Conservation (phyloP, 2,797 vertebrate species). For the Moxostoma hubbsi region DNA sequence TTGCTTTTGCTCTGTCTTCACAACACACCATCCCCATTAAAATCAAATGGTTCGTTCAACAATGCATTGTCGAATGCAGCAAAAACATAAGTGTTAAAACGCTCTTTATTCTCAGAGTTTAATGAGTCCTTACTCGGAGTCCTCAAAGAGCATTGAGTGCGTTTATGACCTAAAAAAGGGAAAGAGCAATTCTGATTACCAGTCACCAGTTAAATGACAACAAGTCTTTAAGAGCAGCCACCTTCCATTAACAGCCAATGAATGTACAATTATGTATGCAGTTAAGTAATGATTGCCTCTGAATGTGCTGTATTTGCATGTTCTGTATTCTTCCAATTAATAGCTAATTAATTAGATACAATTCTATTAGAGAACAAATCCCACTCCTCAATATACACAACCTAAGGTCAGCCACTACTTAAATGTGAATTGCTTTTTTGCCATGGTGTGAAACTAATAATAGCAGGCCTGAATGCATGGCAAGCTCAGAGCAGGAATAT, state of each 20-base stretch:
- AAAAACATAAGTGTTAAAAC: too few relatives aligned
- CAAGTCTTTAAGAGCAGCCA: slow-evolving; percentile 52
- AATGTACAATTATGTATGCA: slow-evolving; percentile 66
- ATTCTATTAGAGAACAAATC: slow-evolving; percentile 86
- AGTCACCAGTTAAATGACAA: slow-evolving; percentile 57
- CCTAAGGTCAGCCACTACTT: slow-evolving; percentile 74
- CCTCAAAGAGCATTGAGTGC: not conserved
- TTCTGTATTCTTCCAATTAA: slow-evolving; percentile 82
- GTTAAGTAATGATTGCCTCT: slow-evolving; percentile 72
- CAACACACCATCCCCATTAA: not conserved
- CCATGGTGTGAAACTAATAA: slow-evolving; percentile 58
- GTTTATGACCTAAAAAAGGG: slow-evolving; percentile 12
- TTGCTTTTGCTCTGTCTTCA: too few relatives aligned
- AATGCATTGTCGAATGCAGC: too few relatives aligned
- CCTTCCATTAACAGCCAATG: slow-evolving; percentile 66
- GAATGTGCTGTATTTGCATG: slow-evolving; percentile 80
- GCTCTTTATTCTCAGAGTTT: too few relatives aligned
- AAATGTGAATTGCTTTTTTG: slow-evolving; percentile 74
- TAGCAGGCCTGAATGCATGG: not conserved
- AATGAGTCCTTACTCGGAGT: not conserved
- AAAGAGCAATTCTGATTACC: slow-evolving; percentile 55
- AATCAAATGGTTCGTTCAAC: not conserved
- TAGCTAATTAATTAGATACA: slow-evolving; percentile 87
- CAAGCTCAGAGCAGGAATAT: not conserved
- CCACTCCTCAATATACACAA: slow-evolving; percentile 83